Base-by-base conservation (phyloP, 1,140 invertebrate genomes). In the Meloidogyne exigua region DNA sequence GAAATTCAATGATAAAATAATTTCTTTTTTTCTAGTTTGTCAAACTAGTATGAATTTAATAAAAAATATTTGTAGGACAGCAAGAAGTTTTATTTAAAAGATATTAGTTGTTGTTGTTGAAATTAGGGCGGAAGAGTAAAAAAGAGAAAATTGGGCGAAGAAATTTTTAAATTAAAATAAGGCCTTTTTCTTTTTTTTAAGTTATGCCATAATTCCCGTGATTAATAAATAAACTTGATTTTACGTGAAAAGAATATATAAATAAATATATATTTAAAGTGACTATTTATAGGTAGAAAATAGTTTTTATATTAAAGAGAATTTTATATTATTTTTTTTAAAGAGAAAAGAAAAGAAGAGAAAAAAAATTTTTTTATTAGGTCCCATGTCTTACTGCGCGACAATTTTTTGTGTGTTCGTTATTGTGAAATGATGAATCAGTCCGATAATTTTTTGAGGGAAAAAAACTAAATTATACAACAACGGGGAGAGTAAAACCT, bases 161-260 rank as follows among this genome's bases (percentile, higher is more conserved):
- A 57, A 57, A 57, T n/a, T n/a, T 15, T 44, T 12, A 13, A 49
- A n/a, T n/a, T n/a, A n/a, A 49, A 57, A 57, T n/a, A 7, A 57
- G 13, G 49, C 5, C 18, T 49, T 49, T 13, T 13, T 15, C 18
- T 12, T 57, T 13, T 44, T 44, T 44, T 44, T 39, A 9, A 39
- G 4, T 10, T 7, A 44, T 44, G 12, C 12, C 42, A 39, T 39
- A 39, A 39, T 44, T 44, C 49, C 49, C 49, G 49, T 57, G 49
- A 57, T 57, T 57, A 57, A n/a, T 57, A 57, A 57, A n/a, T 57
- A 57, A 57, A 57, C 49, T 57, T 57, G 49, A 57, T 57, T 57
- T 57, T 57, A 57, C n/a, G n/a, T n/a, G n/a, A 57, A 57, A 39
- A 39, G 10, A 39, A 9, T 39, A 9, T 39, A 0, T 39, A 39